These are phyloP conservation scores for Ophiothrix spiculata DNA, from an alignment of 35 echinoderm and acorn worm genomes.

Conservation along the genomic window DNA sequence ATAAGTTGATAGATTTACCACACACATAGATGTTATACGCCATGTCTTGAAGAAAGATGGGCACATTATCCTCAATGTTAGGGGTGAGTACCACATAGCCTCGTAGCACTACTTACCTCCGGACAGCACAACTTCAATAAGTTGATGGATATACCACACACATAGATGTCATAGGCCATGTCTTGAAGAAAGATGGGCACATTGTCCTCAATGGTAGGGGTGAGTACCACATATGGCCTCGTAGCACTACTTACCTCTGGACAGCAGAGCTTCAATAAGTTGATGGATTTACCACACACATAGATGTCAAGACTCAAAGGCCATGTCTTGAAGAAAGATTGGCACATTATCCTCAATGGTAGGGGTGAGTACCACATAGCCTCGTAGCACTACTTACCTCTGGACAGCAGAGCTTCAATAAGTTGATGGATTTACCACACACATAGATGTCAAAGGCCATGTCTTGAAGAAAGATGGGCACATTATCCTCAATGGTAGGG, in stretches of 20 bases:
- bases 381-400: too few species aligned
- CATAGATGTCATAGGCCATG: neutral
- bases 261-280: conserved; percentile 23
- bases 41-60: too few species aligned
- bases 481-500: too few species aligned
- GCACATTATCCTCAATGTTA: neutral
- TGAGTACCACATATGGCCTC: neutral
- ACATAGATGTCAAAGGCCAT: too few species aligned
- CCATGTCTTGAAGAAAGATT: conserved; percentile 61
- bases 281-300: conserved; percentile 91
- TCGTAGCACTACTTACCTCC: neutral
- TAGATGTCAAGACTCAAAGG: conserved; percentile 79
- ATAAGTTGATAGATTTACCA: too few species aligned
- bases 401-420: too few species aligned
- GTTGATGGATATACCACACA: neutral
- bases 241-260: neutral
- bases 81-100: neutral
- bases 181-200: neutral
- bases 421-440: too few species aligned
- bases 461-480: too few species aligned
- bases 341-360: conserved; percentile 57
- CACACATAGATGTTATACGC: too few species aligned
- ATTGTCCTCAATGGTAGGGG: neutral
- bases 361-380: conserved; percentile 51
- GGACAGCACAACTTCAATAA: neutral